Base-by-base conservation (phyloP, 2,797 vertebrate genomes). In the Cetoscarus ocellatus region DNA sequence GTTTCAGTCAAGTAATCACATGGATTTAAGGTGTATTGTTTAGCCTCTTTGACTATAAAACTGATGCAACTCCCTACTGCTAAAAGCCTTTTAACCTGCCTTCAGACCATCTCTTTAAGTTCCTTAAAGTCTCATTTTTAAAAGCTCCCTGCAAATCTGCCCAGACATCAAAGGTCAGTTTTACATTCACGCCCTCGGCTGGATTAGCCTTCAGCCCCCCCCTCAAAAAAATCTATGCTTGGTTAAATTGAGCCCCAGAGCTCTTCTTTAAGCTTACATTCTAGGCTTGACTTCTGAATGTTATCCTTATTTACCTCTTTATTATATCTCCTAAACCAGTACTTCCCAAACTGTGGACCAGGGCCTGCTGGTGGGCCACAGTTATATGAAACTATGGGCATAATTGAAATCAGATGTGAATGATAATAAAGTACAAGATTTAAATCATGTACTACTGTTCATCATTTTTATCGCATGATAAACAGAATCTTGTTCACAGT, bases 201-300 rank as follows among this genome's bases (percentile, higher is more conserved):
- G 19, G 64, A 47, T 63, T 47, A 52, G 47, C 5, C 14, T 27
- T 34, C 74, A 52, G 79, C 59, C 69, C 38, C 56, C n/a, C n/a
- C n/a, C n/a, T n/a, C n/a, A 42, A 43, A 42, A 44, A 50, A 11
- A 5, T 11, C 60, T 43, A 64, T 42, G 39, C 13, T n/a, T n/a
- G n/a, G n/a, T n/a, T n/a, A n/a, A n/a, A n/a, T n/a, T n/a, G n/a
- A n/a, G 3, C 49, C 52, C 13, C 12, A 8, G 7, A 12, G 0
- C 14, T 27, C 45, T 35, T 11, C 2, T 44, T 52, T 13, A 42
- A 49, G 34, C 34, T 36, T 48, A 53, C 17, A 11, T 61, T 11
- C 15, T 12, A n/a, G 38, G 14, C 34, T 55, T 51, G 34, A 15
- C 43, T n/a, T 19, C 52, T 52, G 40, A 50, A 45, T 9, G 34